phyloP scores from a whole-genome alignment of 2,888 invertebrate species.

The Carterocephalus palaemon region DNA sequence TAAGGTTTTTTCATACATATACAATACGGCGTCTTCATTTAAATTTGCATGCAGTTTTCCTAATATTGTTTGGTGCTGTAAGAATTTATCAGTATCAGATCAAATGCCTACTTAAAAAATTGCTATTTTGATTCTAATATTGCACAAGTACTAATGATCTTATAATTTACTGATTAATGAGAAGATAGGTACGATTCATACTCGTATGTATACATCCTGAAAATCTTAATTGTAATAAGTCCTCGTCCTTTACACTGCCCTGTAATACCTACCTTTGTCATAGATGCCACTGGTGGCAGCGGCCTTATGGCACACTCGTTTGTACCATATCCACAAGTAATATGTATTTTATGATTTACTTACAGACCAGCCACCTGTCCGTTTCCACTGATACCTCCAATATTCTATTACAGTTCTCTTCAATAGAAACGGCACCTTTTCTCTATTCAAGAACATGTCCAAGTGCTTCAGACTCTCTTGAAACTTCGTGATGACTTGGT shows the following conservation, averaged over 20 bases:
- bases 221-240: no score
- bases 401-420: conserved; percentile 61
- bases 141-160: no score
- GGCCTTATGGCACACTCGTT: no score
- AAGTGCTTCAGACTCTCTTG: conserved; percentile 70
- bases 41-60: conserved; percentile 74
- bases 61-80: conserved; percentile 66
- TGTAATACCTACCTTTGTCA: no score
- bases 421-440: conserved; percentile 56
- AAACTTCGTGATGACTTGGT: conserved; percentile 66
- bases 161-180: no score
- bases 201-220: no score
- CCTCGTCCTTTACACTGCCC: no score
- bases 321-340: neutral
- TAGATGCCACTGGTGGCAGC: no score
- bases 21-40: conserved; percentile 75
- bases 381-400: conserved; percentile 75
- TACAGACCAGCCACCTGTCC: conserved; percentile 74
- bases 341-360: conserved; percentile 30
- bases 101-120: no score
- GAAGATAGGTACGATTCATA: no score
- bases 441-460: conserved; percentile 62
- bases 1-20: conserved; percentile 75
- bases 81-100: conserved; percentile 7
- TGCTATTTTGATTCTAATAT: no score